Conservation (phyloP, 2,113 vertebrate species). For the Neopipo cinnamomea region DNA sequence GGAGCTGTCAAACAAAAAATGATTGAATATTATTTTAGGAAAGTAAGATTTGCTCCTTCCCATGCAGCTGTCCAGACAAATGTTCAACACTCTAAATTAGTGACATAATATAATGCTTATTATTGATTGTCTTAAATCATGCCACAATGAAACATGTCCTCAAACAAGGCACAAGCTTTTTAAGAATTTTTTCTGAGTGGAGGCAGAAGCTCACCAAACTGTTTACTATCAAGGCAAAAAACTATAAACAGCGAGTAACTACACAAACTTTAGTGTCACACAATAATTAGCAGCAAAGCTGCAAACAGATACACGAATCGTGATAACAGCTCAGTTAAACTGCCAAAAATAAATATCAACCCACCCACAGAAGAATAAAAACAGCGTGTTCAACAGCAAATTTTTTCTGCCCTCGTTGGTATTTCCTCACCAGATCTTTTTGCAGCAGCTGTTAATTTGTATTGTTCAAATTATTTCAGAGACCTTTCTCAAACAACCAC, state of each 20-base stretch:
- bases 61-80: neutral
- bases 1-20: neutral
- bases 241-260: constrained; percentile 49
- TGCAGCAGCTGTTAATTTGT: constrained; percentile 32
- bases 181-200: neutral
- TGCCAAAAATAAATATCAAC: constrained; percentile 46
- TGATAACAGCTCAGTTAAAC: constrained; percentile 31
- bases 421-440: neutral
- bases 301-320: constrained; percentile 38
- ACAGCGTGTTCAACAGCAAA: neutral
- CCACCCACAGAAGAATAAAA: constrained; percentile 45
- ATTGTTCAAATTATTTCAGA: neutral
- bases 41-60: neutral
- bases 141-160: neutral
- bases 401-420: neutral
- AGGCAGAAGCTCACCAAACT: constrained; percentile 31
- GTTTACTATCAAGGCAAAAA: constrained; percentile 40
- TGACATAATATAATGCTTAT: neutral
- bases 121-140: neutral
- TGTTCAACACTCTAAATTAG: neutral
- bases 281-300: constrained; percentile 53
- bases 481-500: neutral
- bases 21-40: neutral
- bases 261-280: constrained; percentile 30
- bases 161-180: neutral